phyloP scores from a whole-genome alignment of 1,140 invertebrate species.

The Scaptomyza graminum region DNA sequence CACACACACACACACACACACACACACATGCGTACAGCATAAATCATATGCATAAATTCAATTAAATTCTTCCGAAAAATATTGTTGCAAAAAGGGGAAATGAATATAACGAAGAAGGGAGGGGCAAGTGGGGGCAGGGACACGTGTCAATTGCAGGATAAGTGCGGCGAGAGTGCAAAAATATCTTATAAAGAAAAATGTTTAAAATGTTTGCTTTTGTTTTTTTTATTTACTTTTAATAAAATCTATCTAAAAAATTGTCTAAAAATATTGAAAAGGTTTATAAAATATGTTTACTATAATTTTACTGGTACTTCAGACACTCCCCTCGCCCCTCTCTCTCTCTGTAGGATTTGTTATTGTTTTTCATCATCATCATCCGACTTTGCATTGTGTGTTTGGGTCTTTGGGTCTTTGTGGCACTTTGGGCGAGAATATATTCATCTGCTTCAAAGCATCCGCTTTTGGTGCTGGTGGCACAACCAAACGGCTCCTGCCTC shows the following conservation, averaged over 20 bases:
- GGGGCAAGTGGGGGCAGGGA: neutral
- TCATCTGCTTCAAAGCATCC: neutral
- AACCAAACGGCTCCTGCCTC: neutral
- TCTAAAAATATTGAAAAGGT: neutral
- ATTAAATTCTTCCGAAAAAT: slow-evolving; percentile 29
- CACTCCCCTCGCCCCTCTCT: too few relatives aligned
- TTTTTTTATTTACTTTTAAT: too few relatives aligned
- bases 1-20: slow-evolving; percentile 1
- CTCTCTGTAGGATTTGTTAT: neutral
- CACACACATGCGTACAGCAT: slow-evolving; percentile 10
- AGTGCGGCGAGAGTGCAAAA: neutral
- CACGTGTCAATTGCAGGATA: slow-evolving; percentile 1
- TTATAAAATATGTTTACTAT: neutral
- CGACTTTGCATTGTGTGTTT: neutral
- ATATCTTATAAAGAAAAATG: slow-evolving; percentile 1
- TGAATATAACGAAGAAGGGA: slow-evolving; percentile 1
- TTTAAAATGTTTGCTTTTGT: neutral
- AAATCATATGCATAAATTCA: slow-evolving; percentile 45
- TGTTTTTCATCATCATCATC: neutral
- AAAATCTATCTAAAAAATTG: too few relatives aligned
- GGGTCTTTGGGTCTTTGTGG: neutral
- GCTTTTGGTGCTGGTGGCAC: neutral
- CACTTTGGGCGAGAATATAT: too few relatives aligned
- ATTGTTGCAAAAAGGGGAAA: slow-evolving; percentile 15
- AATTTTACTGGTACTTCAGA: neutral